phyloP scores from a whole-genome alignment of 53 echinoderm and acorn worm species.

The Stichopus horrens region DNA sequence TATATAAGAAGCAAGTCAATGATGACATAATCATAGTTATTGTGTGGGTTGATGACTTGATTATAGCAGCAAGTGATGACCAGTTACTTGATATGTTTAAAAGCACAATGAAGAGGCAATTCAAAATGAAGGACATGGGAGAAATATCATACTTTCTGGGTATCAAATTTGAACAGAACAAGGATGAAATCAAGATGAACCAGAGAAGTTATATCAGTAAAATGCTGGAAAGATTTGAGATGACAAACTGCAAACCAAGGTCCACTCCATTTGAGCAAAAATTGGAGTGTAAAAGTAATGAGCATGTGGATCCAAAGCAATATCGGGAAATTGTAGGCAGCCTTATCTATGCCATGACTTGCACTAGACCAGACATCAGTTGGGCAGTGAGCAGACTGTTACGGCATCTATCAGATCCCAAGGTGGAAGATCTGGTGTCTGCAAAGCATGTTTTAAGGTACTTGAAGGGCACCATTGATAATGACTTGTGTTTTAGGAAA shows the following conservation, averaged over 20 bases:
- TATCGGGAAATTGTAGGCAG: constrained; percentile 56
- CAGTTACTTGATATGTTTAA: constrained; percentile 42
- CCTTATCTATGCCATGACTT: constrained; percentile 48
- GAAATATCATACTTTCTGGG: constrained; percentile 55
- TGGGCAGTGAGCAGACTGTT: constrained; percentile 51
- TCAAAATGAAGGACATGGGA: constrained; percentile 51
- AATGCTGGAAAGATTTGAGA: constrained; percentile 51
- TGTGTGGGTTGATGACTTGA: constrained; percentile 62
- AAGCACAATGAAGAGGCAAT: constrained; percentile 30
- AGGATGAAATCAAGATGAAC: constrained; percentile 46
- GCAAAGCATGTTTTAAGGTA: constrained; percentile 43
- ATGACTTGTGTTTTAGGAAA: constrained; percentile 52
- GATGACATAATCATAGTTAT: constrained; percentile 44
- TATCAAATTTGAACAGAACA: constrained; percentile 50
- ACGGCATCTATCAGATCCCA: constrained; percentile 40
- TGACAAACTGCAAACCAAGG: constrained; percentile 48
- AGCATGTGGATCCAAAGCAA: constrained; percentile 37
- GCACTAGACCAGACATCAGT: constrained; percentile 51
- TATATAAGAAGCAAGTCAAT: constrained; percentile 33
- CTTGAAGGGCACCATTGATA: constrained; percentile 44
- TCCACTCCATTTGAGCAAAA: constrained; percentile 50
- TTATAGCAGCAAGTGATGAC: constrained; percentile 49
- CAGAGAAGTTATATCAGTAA: constrained; percentile 50
- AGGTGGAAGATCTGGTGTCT: constrained; percentile 17
- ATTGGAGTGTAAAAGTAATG: constrained; percentile 34